phyloP scores from a whole-genome alignment of 2,113 vertebrate genomes.

The Dromaius novaehollandiae region DNA sequence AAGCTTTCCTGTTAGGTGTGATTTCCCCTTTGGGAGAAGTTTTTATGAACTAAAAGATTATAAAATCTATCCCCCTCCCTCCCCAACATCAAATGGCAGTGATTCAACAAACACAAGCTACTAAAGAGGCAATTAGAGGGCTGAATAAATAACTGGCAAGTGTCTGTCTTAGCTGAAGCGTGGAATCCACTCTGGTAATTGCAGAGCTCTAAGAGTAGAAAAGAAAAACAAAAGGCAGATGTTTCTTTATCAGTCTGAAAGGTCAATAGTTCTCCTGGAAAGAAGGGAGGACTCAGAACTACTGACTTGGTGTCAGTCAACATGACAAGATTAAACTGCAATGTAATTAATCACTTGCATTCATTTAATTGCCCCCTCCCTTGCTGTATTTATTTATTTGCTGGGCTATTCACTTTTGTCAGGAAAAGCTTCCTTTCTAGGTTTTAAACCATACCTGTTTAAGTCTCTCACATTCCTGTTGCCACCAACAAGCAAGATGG shows the following conservation, averaged over 20 bases:
- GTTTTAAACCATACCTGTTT: neutral
- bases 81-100: neutral
- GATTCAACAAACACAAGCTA: neutral
- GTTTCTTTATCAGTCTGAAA: constrained; percentile 11
- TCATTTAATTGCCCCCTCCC: neutral
- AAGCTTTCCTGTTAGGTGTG: neutral
- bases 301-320: neutral
- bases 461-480: neutral
- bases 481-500: neutral
- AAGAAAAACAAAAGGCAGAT: neutral
- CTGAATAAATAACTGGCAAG: neutral
- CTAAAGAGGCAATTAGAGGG: neutral
- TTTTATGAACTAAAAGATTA: neutral
- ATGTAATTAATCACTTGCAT: constrained; percentile 11
- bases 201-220: neutral
- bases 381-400: neutral
- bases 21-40: neutral
- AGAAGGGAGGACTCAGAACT: neutral
- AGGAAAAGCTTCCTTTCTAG: neutral
- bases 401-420: neutral
- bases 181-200: neutral
- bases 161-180: neutral
- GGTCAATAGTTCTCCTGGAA: neutral
- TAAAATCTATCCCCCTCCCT: neutral
- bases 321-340: neutral